A percentile compares a stretch with the other conserved stretches of the same genome.
Conservation (phyloP, 2,888 invertebrate species). For the Nineta flava region DNA sequence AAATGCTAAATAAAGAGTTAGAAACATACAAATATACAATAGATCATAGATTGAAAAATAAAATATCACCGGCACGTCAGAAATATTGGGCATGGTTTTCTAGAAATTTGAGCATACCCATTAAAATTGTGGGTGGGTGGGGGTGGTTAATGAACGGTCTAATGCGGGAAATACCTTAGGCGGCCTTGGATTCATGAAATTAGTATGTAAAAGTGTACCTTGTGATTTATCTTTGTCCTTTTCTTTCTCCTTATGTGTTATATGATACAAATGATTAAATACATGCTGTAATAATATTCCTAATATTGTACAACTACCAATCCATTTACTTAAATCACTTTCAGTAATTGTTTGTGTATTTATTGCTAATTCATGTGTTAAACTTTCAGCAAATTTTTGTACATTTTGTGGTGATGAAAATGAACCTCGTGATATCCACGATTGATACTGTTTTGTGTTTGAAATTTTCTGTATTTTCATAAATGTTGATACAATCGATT, state of each 20-base stretch:
- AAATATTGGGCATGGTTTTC: too few relatives aligned
- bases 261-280: slow-evolving; percentile 34
- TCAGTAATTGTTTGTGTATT: slow-evolving; percentile 25
- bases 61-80: too few relatives aligned
- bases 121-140: too few relatives aligned
- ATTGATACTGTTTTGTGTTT: slow-evolving; percentile 34
- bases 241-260: slow-evolving; percentile 33
- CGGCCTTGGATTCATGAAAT: too few relatives aligned
- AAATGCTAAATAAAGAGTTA: too few relatives aligned
- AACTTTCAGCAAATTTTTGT: slow-evolving; percentile 38
- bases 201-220: too few relatives aligned
- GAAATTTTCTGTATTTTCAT: slow-evolving; percentile 47
- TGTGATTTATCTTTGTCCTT: slow-evolving; percentile 12
- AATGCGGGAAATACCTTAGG: too few relatives aligned
- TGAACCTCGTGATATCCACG: slow-evolving; percentile 43
- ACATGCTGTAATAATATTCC: slow-evolving; percentile 33
- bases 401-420: slow-evolving; percentile 37
- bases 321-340: slow-evolving; percentile 31
- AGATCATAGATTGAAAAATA: too few relatives aligned
- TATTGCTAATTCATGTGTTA: slow-evolving; percentile 33
- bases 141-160: too few relatives aligned
- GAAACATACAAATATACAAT: too few relatives aligned
- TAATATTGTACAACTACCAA: slow-evolving; percentile 29
- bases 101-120: too few relatives aligned
- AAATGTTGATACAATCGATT: slow-evolving; percentile 60